Evolutionary conservation across 2,888 invertebrate species (phyloP).

Genomic region (Sminthurides aquaticus): DNA sequence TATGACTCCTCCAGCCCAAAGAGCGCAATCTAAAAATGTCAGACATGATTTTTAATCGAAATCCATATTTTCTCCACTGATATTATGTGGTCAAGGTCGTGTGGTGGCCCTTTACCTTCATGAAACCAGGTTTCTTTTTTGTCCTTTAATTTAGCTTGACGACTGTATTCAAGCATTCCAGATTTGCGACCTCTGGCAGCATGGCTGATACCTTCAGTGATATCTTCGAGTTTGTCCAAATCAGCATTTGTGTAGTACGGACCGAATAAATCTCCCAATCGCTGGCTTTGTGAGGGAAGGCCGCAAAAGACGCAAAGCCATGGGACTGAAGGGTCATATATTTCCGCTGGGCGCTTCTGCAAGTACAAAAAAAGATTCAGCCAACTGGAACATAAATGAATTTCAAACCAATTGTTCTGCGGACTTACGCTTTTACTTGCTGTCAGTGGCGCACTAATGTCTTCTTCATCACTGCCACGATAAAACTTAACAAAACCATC

Average conservation of each 20-base stretch:
- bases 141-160: slow-evolving; percentile 17
- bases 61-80: slow-evolving; percentile 4
- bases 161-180: slow-evolving; percentile 4
- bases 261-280: slow-evolving; percentile 41
- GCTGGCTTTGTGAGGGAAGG: slow-evolving; percentile 32
- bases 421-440: not conserved
- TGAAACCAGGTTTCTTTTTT: slow-evolving; percentile 42
- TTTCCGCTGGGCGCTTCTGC: slow-evolving; percentile 16
- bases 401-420: too few species aligned
- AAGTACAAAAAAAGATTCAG: too few species aligned
- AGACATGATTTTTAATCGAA: too few species aligned
- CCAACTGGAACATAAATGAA: too few species aligned
- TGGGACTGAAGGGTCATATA: slow-evolving; percentile 32
- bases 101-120: slow-evolving; percentile 37
- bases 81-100: too few species aligned
- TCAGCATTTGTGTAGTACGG: slow-evolving; percentile 35
- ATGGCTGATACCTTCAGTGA: slow-evolving; percentile 1
- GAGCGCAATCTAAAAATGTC: slow-evolving; percentile 35
- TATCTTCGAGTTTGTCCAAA: slow-evolving; percentile 3
- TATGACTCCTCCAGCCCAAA: slow-evolving; percentile 38
- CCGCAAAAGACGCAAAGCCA: slow-evolving; percentile 41
- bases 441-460: slow-evolving; percentile 5
- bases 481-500: slow-evolving; percentile 34
- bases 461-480: slow-evolving; percentile 35
- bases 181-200: slow-evolving; percentile 5